These are phyloP conservation scores for Poecilus cupreus DNA, from an alignment of 2,888 invertebrate genomes.

Conservation along the genomic window DNA sequence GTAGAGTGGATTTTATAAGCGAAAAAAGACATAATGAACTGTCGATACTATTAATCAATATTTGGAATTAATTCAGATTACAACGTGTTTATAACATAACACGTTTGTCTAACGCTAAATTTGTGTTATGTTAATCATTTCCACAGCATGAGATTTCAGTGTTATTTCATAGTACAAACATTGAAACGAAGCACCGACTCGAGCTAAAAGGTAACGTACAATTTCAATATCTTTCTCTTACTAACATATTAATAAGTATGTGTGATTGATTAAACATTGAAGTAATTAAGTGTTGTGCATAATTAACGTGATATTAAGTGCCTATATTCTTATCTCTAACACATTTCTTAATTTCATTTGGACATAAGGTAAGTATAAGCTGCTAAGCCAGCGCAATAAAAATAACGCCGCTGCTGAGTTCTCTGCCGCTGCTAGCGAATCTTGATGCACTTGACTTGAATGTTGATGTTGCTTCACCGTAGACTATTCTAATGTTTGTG, in stretches of 20 bases:
- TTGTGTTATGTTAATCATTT: slow-evolving; percentile 40
- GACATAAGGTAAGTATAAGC: neutral
- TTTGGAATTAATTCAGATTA: neutral
- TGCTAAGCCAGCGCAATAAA: slow-evolving; percentile 8
- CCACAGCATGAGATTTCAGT: slow-evolving; percentile 54
- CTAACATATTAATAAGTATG: slow-evolving; percentile 11
- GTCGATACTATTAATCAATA: neutral
- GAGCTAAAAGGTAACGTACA: slow-evolving; percentile 24
- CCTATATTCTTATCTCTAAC: neutral
- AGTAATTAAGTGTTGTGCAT: neutral
- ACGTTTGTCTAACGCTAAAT: slow-evolving; percentile 11
- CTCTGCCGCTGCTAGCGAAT: neutral
- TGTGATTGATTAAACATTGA: neutral
- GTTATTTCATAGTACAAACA: slow-evolving; percentile 30
- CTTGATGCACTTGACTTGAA: neutral
- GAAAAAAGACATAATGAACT: slow-evolving; percentile 22
- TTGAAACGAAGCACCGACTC: neutral
- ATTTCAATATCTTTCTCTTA: slow-evolving; percentile 15
- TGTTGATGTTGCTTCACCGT: neutral
- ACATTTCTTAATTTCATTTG: slow-evolving; percentile 8
- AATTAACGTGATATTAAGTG: neutral
- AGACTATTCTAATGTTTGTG: slow-evolving; percentile 24
- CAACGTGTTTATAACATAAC: neutral
- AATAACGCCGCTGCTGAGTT: neutral
- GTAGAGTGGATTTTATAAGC: slow-evolving; percentile 6